Base-by-base conservation (phyloP, 92 coral and sea anemone genomes). In the Zoanthus gigantus region DNA sequence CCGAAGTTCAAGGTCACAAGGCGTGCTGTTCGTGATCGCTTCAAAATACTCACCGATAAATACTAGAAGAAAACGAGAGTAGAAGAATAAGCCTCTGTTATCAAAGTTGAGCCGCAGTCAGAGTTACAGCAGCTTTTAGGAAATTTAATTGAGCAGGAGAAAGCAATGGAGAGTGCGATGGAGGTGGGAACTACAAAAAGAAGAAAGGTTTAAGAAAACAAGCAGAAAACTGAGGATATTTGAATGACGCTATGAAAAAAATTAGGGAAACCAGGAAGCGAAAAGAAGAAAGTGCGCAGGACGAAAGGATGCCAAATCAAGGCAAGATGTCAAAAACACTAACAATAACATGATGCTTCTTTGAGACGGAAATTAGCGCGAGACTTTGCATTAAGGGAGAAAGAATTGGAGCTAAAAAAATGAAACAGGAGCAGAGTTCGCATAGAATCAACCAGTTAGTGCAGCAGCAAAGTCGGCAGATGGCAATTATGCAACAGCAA, bases 401-500 rank as follows among this genome's bases (percentile, higher is more conserved):
- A 74, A 74, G 79, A 74, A 29, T 29, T 74, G 23, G 23, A 74
- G 79, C 18, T 42, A 53, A 74, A 47, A 9, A 46, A 42, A 0
- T 31, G 56, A 30, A 17, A 46, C 79, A 74, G 60, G 79, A 74
- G 31, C 17, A 72, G 50, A 72, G 53, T 42, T 34, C n/a, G 12
- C 77, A 72, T 10, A 37, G 77, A 34, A 18, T 72, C n/a, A n/a
- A 72, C n/a, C 79, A 74, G 32, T 18, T 74, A 11, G 31, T 74
- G 29, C 30, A 46, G 10, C 61, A 74, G 57, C 79, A 74, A 74
- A 17, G 30, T 16, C 79, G 45, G 46, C 46, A 46, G 30, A 15
- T 74, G 79, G 44, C 32, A 16, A 0, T 74, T 6, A 74, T 74
- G 79, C 79, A 74, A 46, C 79, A 74, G 5, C 79, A 74, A 74